phyloP scores from a whole-genome alignment of 2,797 vertebrate species.

The Syncerus caffer region DNA sequence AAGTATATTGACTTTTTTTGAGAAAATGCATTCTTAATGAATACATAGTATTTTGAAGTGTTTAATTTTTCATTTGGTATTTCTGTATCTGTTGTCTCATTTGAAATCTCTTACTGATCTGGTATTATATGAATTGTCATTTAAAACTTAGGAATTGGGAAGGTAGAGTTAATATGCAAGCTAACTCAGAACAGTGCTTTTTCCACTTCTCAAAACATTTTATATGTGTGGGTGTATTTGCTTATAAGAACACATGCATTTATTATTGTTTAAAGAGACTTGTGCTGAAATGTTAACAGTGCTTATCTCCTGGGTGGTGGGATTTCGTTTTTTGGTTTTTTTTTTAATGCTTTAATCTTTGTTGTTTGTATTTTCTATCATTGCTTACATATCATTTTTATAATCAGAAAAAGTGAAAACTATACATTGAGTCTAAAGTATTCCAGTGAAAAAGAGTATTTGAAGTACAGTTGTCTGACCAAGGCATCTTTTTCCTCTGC shows the following conservation, averaged over 20 bases:
- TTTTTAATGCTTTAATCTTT: neutral
- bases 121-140: neutral
- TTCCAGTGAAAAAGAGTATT: neutral
- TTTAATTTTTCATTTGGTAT: neutral
- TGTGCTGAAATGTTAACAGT: neutral
- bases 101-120: conserved; percentile 1
- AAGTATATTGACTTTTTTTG: neutral
- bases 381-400: neutral
- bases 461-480: neutral
- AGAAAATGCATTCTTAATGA: neutral
- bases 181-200: conserved; percentile 24
- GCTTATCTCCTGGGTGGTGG: neutral
- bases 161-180: neutral
- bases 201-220: neutral
- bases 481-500: conserved; percentile 24
- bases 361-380: conserved; percentile 11
- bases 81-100: neutral
- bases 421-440: neutral
- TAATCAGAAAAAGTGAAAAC: conserved; percentile 26
- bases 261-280: neutral
- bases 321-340: neutral
- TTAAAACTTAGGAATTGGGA: conserved; percentile 13
- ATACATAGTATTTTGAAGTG: neutral
- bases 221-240: neutral
- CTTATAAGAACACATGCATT: neutral